Base-by-base conservation (phyloP, 2,888 invertebrate genomes). In the Cyrtodaria siliqua region DNA sequence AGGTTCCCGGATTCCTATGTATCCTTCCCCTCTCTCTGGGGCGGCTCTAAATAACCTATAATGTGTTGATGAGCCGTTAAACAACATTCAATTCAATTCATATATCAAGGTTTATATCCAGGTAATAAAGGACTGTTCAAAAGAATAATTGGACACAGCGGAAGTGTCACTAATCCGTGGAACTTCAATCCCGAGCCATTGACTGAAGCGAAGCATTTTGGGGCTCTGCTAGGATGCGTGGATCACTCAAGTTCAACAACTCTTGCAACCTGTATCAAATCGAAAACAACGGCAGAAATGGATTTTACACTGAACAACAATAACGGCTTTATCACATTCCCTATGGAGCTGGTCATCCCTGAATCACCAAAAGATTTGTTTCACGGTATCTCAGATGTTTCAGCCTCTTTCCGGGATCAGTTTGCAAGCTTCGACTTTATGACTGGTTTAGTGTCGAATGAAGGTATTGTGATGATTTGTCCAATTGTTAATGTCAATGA, bases 371-470 rank as follows among this genome's bases (percentile, higher is more conserved):
- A 96, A 91, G 96, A 97, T 71, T 94, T 97, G 94, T 94, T 98
- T 90, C 95, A 95, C 79, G 96, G 97, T 86, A 96, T 96, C 6
- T 95, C 96, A 92, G 97, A 97, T 12, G n/a, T 29, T 26, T 53
- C 63, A 0, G 9, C 53, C 29, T 33, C 50, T 24, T 40, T 50
- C 18, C 53, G 62, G 26, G 1, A 53, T 18, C 26, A 61, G 12
- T 67, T 76, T 20, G 27, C 61, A 23, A 70, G 59, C 42, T 49
- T 67, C 81, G 97, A 97, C 93, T 96, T 99, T 72, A 95, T 99
- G 89, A 95, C 98, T 86, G 98, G 98, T 76, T 97, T 97, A 93
- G 98, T 98, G 93, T 95, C 96, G 92, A 97, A 98, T 92, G 98
- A 98, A 95, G 98, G 98, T 77, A 40, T 73, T 6, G 59, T 76